phyloP scores from a whole-genome alignment of 1,140 invertebrate genomes.

The Stegodyphus dumicola region DNA sequence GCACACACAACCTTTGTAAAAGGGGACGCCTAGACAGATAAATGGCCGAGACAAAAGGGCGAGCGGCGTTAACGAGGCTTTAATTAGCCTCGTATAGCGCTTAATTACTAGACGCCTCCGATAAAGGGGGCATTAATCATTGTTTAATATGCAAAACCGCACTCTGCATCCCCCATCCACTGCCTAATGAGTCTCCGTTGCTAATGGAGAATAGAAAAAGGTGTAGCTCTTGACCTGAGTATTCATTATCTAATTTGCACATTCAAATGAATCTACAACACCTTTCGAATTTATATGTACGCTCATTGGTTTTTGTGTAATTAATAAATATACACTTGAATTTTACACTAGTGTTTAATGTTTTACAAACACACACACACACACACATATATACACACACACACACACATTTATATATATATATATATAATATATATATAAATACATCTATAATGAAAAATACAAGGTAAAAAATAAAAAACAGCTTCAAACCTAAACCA shows the following conservation, averaged over 20 bases:
- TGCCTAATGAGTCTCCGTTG: conserved; percentile 36
- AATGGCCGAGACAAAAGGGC: conserved; percentile 51
- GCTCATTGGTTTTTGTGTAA: too few relatives aligned
- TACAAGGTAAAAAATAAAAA: too few relatives aligned
- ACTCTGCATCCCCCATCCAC: conserved; percentile 1
- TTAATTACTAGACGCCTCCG: conserved; percentile 56
- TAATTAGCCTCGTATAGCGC: conserved; percentile 48
- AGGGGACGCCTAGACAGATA: conserved; percentile 19
- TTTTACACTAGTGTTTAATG: too few relatives aligned
- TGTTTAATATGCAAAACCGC: conserved; percentile 59
- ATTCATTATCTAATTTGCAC: conserved; percentile 43
- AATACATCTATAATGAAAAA: too few relatives aligned
- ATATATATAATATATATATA: too few relatives aligned
- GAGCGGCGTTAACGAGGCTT: conserved; percentile 51
- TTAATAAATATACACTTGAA: too few relatives aligned
- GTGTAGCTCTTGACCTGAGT: conserved; percentile 39
- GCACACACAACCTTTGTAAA: too few relatives aligned
- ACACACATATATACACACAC: too few relatives aligned
- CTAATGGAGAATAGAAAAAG: conserved; percentile 35
- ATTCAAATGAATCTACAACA: neutral
- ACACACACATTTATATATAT: too few relatives aligned
- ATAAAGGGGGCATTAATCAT: conserved; percentile 50
- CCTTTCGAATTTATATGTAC: neutral
- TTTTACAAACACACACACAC: too few relatives aligned
- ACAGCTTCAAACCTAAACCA: too few relatives aligned